These are phyloP conservation scores for Chalcosyrphus nemorum DNA, from an alignment of 2,888 invertebrate species.

Conservation along the genomic window DNA sequence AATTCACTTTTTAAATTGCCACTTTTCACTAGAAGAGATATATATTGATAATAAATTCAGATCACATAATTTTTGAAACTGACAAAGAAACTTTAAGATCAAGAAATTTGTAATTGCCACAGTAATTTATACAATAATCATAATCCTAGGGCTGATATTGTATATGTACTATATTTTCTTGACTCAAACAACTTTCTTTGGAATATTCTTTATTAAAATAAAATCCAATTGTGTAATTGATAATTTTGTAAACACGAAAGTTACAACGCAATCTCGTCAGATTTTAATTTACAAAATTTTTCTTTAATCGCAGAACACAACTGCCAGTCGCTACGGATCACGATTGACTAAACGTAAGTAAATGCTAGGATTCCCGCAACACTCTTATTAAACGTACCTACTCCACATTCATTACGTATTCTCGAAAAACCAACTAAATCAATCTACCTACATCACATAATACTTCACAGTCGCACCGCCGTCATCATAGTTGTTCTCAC, in stretches of 20 bases:
- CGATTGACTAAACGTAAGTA: constrained; percentile 82
- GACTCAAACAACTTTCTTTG: not conserved
- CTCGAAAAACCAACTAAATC: constrained; percentile 70
- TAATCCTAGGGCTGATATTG: constrained; percentile 82
- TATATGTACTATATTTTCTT: constrained; percentile 23
- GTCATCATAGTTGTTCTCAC: constrained; percentile 69
- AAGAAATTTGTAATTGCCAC: constrained; percentile 13
- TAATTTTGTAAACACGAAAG: constrained; percentile 1
- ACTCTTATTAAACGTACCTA: constrained; percentile 73
- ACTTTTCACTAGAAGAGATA: not conserved
- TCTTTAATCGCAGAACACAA: constrained; percentile 78
- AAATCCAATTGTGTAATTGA: not conserved
- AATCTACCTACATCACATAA: constrained; percentile 70
- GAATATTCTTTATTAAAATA: constrained; percentile 17
- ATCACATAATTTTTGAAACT: not conserved
- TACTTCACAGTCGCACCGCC: constrained; percentile 72
- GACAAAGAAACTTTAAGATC: not conserved
- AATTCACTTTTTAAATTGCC: not conserved
- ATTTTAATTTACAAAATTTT: constrained; percentile 17
- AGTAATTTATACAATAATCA: constrained; percentile 78
- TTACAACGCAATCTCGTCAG: constrained; percentile 27
- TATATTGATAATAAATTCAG: not conserved
- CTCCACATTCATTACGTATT: constrained; percentile 72
- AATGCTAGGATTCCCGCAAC: constrained; percentile 80
- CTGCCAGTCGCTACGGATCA: constrained; percentile 82